Percentiles rank a stretch among this genome's conserved stretches.
phyloP scores from a whole-genome alignment of 2,797 vertebrate species.

The Etheostoma perlongum region DNA sequence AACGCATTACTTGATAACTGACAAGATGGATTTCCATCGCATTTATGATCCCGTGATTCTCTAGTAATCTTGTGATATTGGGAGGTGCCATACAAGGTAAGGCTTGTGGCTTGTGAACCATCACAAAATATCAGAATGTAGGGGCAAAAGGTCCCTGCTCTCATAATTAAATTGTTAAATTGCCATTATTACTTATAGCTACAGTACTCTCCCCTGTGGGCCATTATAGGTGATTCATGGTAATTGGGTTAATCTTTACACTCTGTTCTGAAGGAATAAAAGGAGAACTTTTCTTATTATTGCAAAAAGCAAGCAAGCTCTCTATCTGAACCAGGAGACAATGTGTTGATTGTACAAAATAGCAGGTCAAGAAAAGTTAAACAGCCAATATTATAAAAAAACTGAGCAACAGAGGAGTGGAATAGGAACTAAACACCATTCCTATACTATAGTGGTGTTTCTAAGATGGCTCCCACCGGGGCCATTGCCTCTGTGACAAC shows the following conservation, averaged over 20 bases:
- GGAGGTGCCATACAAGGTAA: too few species aligned
- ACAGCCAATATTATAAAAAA: conserved; percentile 12
- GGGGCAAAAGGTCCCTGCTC: neutral
- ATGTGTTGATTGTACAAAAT: neutral
- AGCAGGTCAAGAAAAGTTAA: conserved; percentile 32
- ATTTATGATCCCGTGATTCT: too few species aligned
- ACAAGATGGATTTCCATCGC: too few species aligned
- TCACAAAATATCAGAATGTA: neutral
- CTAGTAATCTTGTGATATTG: too few species aligned
- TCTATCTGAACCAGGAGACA: neutral
- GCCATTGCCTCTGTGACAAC: conserved; percentile 23
- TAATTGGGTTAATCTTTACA: conserved; percentile 20
- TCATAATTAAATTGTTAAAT: conserved; percentile 9
- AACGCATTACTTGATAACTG: too few species aligned
- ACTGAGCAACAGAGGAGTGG: neutral
- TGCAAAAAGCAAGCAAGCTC: neutral
- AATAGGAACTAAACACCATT: neutral
- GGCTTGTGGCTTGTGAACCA: neutral
- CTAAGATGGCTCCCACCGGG: conserved; percentile 21
- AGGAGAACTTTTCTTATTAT: neutral
- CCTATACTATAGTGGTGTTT: neutral
- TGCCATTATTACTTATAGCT: conserved; percentile 7
- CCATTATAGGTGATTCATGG: neutral
- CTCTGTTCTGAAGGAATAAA: conserved; percentile 10
- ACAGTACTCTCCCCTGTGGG: conserved; percentile 4